These are phyloP conservation scores for Actias luna DNA, from an alignment of 2,888 invertebrate genomes.

Conservation along the genomic window DNA sequence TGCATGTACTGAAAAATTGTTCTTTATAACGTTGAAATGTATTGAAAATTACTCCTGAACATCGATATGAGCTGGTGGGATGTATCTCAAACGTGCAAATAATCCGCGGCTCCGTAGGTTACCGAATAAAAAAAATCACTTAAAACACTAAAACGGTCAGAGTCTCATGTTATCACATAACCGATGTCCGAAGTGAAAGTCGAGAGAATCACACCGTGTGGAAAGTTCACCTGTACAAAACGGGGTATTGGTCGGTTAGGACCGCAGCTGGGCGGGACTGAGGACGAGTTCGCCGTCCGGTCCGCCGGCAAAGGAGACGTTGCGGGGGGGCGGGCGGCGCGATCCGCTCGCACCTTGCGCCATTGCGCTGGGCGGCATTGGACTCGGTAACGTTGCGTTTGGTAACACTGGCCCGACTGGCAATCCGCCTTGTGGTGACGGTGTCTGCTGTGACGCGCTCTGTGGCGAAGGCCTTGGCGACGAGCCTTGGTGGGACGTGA, in stretches of 20 bases:
- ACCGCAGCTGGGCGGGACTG: conserved; percentile 84
- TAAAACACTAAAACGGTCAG: conserved; percentile 43
- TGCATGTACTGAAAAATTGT: conserved; percentile 20
- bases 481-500: conserved; percentile 31
- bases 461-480: conserved; percentile 35
- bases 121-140: conserved; percentile 58
- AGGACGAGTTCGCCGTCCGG: conserved; percentile 83
- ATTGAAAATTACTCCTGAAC: conserved; percentile 30
- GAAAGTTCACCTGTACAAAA: conserved; percentile 37
- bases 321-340: conserved; percentile 60
- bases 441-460: conserved; percentile 39
- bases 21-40: conserved; percentile 48
- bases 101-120: conserved; percentile 53
- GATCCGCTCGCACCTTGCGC: conserved; percentile 31
- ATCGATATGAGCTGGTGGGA: conserved; percentile 59
- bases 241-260: conserved; percentile 66
- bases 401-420: conserved; percentile 22
- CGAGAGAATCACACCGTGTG: conserved; percentile 55
- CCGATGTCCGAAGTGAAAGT: conserved; percentile 42
- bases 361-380: conserved; percentile 24
- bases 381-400: conserved; percentile 25
- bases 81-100: conserved; percentile 74
- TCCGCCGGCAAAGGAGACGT: conserved; percentile 77
- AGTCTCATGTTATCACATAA: conserved; percentile 59
- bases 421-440: conserved; percentile 40